A percentile compares a stretch with the other conserved stretches of the same genome.
phyloP scores from a whole-genome alignment of 2,113 vertebrate genomes.

The Hydropotes inermis region DNA sequence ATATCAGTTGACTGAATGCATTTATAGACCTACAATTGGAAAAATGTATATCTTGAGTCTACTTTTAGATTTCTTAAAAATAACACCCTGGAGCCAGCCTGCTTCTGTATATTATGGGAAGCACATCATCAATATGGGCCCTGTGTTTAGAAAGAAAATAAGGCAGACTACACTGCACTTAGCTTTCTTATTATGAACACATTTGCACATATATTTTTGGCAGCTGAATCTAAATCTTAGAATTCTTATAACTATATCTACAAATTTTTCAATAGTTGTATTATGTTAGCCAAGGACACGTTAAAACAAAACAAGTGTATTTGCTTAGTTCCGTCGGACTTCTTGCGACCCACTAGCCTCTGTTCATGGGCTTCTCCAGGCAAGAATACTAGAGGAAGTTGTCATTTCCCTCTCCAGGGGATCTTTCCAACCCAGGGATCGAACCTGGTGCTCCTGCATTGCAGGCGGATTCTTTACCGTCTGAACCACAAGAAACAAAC shows the following conservation, averaged over 20 bases:
- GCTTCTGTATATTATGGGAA: neutral
- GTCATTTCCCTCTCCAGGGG: neutral
- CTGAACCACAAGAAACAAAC: neutral
- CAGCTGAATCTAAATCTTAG: neutral
- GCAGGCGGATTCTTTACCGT: neutral
- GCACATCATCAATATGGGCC: neutral
- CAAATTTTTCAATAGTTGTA: neutral
- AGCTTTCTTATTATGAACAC: neutral
- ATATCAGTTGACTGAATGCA: neutral
- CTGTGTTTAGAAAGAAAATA: neutral
- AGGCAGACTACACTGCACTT: neutral
- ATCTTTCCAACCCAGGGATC: neutral
- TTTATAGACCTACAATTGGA: neutral
- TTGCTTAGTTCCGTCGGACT: fast-evolving
- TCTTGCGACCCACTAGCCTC: neutral
- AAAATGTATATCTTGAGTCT: neutral
- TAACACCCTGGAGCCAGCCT: neutral
- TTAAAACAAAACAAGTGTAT: neutral
- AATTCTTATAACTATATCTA: neutral
- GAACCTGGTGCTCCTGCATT: neutral
- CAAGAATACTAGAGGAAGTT: neutral
- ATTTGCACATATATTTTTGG: neutral
- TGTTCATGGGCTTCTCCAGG: neutral
- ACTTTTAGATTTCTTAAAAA: neutral
- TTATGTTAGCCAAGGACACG: neutral